Conservation (phyloP, 2,113 vertebrate genomes). For the Platycercus adscitus region DNA sequence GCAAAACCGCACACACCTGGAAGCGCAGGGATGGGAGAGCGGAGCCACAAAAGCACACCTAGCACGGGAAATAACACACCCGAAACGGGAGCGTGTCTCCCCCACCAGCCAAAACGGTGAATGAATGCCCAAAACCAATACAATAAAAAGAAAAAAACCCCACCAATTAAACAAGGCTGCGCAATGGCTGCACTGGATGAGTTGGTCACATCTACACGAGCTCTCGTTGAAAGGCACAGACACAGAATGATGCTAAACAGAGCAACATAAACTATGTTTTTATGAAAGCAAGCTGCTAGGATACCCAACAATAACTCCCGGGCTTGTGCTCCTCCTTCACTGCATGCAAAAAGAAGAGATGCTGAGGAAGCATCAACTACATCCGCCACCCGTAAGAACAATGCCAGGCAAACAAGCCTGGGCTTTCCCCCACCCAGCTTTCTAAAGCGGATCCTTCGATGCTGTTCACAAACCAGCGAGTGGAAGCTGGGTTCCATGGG, state of each 20-base stretch:
- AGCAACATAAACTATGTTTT: neutral
- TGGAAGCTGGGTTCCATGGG: neutral
- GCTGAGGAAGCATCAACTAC: neutral
- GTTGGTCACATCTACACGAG: neutral
- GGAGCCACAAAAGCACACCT: neutral
- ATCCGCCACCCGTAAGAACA: neutral
- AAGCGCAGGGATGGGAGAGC: neutral
- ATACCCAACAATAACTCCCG: neutral
- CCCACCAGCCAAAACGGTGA: neutral
- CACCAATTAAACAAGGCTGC: neutral
- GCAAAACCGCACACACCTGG: constrained; percentile 19
- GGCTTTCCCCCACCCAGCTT: neutral
- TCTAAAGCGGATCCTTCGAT: neutral
- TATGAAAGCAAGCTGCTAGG: neutral
- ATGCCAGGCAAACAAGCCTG: neutral
- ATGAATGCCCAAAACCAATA: neutral
- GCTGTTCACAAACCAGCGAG: neutral
- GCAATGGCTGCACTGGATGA: neutral
- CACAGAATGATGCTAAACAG: neutral
- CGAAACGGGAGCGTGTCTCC: neutral
- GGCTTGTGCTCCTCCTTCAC: neutral
- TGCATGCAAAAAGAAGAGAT: neutral
- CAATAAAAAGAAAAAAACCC: neutral
- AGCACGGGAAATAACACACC: neutral
- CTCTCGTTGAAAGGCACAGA: neutral